Conservation (phyloP, 2,113 vertebrate species). For the Burhinus oedicnemus region DNA sequence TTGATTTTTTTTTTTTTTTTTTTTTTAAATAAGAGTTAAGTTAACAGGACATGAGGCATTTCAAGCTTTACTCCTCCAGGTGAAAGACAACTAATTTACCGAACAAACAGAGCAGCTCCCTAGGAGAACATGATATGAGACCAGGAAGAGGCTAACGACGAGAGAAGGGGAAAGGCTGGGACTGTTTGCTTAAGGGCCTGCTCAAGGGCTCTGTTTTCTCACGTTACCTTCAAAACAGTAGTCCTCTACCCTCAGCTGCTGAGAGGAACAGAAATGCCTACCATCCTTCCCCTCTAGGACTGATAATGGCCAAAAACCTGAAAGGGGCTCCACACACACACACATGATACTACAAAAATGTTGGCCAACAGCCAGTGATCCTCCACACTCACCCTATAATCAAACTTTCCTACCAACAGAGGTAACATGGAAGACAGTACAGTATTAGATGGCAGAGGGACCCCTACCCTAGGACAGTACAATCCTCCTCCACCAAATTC, state of each 20-base stretch:
- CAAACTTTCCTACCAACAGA: background rate
- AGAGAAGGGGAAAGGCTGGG: background rate
- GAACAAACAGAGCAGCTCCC: background rate
- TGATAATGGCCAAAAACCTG: background rate
- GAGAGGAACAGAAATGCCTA: background rate
- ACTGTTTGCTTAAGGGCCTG: background rate
- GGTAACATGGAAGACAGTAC: background rate
- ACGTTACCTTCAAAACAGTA: background rate
- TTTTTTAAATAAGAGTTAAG: background rate
- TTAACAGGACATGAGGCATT: background rate
- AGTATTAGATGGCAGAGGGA: background rate
- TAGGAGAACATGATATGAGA: background rate
- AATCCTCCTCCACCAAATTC: background rate
- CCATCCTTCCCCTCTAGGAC: background rate
- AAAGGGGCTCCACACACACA: background rate
- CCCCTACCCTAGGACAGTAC: fast-evolving
- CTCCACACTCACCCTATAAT: background rate
- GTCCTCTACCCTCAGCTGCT: background rate
- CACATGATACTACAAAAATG: background rate
- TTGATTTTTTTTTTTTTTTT: no score
- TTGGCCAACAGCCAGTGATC: background rate
- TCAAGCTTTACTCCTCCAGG: background rate
- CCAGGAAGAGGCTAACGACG: background rate
- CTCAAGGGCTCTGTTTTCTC: background rate
- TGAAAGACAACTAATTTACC: background rate